Evolutionary conservation across 1,140 invertebrate genomes (phyloP).

Genomic region (Spodoptera litura): DNA sequence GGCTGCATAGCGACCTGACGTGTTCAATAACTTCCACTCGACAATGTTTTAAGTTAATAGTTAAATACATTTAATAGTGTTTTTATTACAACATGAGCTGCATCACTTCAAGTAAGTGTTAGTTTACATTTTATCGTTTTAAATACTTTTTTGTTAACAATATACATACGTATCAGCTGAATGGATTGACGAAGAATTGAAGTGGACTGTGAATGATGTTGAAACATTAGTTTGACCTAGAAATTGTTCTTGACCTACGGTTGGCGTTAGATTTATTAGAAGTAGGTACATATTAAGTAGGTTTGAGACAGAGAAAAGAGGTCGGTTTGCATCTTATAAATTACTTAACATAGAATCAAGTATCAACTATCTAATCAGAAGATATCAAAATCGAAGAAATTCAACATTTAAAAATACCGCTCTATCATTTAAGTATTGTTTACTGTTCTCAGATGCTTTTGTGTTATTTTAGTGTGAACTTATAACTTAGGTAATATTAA

Average conservation of each 20-base stretch:
- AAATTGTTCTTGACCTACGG: conserved; percentile 50
- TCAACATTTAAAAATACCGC: too few species aligned
- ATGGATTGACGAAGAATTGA: neutral
- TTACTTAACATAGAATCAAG: too few species aligned
- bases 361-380: too few species aligned
- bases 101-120: conserved; percentile 52
- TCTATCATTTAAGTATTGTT: too few species aligned
- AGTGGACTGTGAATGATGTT: conserved; percentile 4
- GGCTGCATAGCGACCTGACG: conserved; percentile 64
- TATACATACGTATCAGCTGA: conserved; percentile 29
- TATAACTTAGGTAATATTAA: too few species aligned
- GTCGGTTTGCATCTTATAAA: neutral
- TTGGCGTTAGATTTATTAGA: neutral
- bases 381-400: too few species aligned
- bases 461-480: too few species aligned
- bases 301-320: neutral
- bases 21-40: conserved; percentile 64
- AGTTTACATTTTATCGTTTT: conserved; percentile 4
- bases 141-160: conserved; percentile 1
- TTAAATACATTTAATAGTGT: conserved; percentile 46
- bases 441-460: too few species aligned
- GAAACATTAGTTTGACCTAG: conserved; percentile 48
- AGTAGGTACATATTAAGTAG: neutral
- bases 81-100: conserved; percentile 23
- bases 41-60: conserved; percentile 58